Percentiles rank a stretch among this genome's conserved stretches.
These are phyloP conservation scores for Cyphomyrus plagiostoma DNA, from an alignment of 2,113 vertebrate genomes.

Conservation along the genomic window DNA sequence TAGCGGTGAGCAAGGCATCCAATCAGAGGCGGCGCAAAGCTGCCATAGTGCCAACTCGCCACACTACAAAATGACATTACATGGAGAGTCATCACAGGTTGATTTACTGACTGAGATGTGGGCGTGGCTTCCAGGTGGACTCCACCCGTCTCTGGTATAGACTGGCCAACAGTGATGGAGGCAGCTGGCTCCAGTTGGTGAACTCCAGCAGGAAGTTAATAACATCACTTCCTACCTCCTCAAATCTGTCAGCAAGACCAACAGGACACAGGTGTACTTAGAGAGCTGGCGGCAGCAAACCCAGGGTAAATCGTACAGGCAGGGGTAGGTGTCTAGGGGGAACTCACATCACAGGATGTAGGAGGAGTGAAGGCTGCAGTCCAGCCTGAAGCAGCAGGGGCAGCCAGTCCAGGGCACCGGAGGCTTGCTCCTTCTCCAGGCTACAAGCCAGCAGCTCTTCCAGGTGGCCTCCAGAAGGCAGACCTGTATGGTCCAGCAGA, in stretches of 20 bases:
- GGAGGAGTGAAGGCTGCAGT: conserved; percentile 69
- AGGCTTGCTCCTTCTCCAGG: conserved; percentile 23
- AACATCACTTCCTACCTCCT: conserved; percentile 48
- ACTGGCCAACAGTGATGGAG: conserved; percentile 48
- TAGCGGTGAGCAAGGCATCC: neutral
- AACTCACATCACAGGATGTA: conserved; percentile 66
- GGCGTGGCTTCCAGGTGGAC: conserved; percentile 51
- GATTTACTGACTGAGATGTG: conserved; percentile 61
- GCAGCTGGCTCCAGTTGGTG: conserved; percentile 74
- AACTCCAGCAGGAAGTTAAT: conserved; percentile 75
- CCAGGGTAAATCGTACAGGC: neutral
- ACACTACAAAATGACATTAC: neutral
- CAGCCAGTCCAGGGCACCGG: conserved; percentile 66
- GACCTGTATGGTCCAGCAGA: conserved; percentile 6
- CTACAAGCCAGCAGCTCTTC: conserved; percentile 44
- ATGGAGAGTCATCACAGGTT: neutral
- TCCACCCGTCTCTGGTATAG: conserved; percentile 52
- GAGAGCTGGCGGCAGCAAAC: neutral
- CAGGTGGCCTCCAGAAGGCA: conserved; percentile 32
- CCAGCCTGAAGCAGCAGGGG: conserved; percentile 76
- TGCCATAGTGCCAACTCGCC: neutral
- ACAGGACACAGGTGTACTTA: neutral
- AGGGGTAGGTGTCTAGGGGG: neutral
- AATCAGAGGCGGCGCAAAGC: neutral
- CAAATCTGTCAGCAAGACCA: conserved; percentile 48